These are phyloP conservation scores for Leptosomus discolor DNA, from an alignment of 2,113 vertebrate genomes.

Conservation along the genomic window DNA sequence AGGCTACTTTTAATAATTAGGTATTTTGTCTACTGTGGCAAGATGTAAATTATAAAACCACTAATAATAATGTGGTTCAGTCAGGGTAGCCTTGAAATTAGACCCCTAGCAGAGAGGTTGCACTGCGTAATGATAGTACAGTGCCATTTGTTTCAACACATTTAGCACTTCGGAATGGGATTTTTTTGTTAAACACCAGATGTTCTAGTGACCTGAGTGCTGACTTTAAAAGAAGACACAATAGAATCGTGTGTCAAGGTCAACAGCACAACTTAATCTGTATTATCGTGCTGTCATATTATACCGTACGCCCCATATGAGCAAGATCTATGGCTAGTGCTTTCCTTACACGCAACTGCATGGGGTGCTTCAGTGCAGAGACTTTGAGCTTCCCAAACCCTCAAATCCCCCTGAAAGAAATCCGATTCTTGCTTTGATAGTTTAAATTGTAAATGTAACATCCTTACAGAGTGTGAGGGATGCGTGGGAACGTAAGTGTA, in stretches of 20 bases:
- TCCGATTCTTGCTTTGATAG: not conserved
- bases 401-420: not conserved
- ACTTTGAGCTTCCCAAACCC: not conserved
- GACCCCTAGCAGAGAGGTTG: slow-evolving; percentile 50
- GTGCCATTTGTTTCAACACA: slow-evolving; percentile 59
- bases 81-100: slow-evolving; percentile 53
- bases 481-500: not conserved
- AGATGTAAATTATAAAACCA: not conserved
- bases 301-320: not conserved
- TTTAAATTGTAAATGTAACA: slow-evolving; percentile 1
- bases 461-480: not conserved
- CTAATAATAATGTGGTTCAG: slow-evolving; percentile 40
- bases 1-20: slow-evolving; percentile 16
- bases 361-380: not conserved
- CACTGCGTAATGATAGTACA: slow-evolving; percentile 9
- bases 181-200: slow-evolving; percentile 40
- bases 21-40: slow-evolving; percentile 27
- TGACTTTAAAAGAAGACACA: slow-evolving; percentile 57
- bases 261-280: slow-evolving; percentile 66
- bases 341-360: not conserved
- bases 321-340: slow-evolving; percentile 41
- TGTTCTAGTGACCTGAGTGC: not conserved
- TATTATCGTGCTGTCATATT: slow-evolving; percentile 64
- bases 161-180: slow-evolving; percentile 30
- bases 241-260: slow-evolving; percentile 51